Conservation (phyloP, 2,888 invertebrate species). For the Ganaspis brasiliensis region DNA sequence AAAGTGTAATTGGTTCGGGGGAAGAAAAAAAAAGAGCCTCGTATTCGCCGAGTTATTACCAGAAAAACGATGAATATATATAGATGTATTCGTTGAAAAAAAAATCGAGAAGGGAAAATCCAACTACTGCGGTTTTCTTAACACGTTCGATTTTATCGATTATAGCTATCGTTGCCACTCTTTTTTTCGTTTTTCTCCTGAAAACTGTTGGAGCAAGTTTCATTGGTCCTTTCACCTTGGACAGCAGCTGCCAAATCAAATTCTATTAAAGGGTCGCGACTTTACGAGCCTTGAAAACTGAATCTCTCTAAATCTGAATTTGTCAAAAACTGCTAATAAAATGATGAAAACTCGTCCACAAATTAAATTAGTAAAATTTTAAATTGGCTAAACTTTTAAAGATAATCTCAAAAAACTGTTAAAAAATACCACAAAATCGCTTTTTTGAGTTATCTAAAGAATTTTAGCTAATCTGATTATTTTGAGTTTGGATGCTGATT, state of each 20-base stretch:
- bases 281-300: constrained; percentile 61
- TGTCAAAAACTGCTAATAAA: too few species aligned
- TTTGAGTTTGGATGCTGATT: too few species aligned
- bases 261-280: constrained; percentile 64
- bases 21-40: constrained; percentile 5
- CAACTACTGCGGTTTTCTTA: constrained; percentile 47
- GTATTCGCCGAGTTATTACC: constrained; percentile 12
- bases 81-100: background rate
- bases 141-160: constrained; percentile 53
- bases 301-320: constrained; percentile 27
- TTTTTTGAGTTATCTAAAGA: too few species aligned
- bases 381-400: too few species aligned
- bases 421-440: too few species aligned
- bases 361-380: too few species aligned
- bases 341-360: too few species aligned
- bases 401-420: too few species aligned
- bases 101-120: background rate
- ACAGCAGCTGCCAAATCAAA: constrained; percentile 64
- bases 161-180: constrained; percentile 18
- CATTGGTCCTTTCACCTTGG: constrained; percentile 54
- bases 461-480: too few species aligned
- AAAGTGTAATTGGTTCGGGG: constrained; percentile 52
- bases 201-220: constrained; percentile 46
- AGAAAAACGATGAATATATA: constrained; percentile 18
- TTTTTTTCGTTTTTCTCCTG: background rate